Evolutionary conservation across 2,113 vertebrate genomes (phyloP).

Genomic region (Myrmophylax atrothorax): DNA sequence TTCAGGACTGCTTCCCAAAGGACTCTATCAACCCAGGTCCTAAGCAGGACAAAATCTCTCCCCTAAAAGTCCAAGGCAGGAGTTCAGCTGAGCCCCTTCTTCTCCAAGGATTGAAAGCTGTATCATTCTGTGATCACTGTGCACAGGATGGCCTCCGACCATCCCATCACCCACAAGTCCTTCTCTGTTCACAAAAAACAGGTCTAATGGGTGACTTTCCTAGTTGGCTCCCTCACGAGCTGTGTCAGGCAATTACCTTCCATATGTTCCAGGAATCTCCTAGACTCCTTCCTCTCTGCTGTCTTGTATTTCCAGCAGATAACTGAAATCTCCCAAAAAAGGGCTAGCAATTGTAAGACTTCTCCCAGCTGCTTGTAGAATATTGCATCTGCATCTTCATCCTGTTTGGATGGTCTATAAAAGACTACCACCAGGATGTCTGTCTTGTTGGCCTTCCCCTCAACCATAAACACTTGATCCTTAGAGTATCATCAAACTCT

Average conservation of each 20-base stretch:
- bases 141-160: not conserved
- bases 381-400: not conserved
- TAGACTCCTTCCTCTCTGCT: not conserved
- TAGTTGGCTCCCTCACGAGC: not conserved
- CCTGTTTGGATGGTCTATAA: not conserved
- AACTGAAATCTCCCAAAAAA: not conserved
- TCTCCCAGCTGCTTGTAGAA: not conserved
- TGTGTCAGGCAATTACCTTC: not conserved
- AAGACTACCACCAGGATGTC: not conserved
- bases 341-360: not conserved
- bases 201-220: not conserved
- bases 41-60: not conserved
- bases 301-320: not conserved
- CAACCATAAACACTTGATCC: not conserved
- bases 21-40: not conserved
- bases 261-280: not conserved
- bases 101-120: fast-evolving
- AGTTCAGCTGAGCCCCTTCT: not conserved
- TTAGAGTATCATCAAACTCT: not conserved
- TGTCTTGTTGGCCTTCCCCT: not conserved
- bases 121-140: not conserved
- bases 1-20: not conserved
- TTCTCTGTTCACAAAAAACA: not conserved
- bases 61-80: not conserved
- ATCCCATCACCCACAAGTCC: not conserved